phyloP scores from a whole-genome alignment of 2,888 invertebrate genomes.

The Sinelater perroti region DNA sequence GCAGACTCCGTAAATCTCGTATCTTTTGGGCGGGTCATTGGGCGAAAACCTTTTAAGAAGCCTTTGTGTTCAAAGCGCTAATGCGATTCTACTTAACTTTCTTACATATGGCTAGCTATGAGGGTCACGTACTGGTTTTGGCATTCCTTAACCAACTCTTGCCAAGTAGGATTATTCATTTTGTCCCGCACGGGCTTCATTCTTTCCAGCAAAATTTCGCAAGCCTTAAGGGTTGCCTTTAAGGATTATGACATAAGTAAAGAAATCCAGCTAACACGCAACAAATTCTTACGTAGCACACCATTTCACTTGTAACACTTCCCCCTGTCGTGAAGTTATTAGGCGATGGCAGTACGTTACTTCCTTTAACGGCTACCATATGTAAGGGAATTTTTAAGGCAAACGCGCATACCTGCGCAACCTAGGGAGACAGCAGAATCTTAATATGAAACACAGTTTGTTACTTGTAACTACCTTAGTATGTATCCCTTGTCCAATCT shows the following conservation, averaged over 20 bases:
- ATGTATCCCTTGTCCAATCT: conserved; percentile 85
- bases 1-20: conserved; percentile 6
- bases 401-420: conserved; percentile 78
- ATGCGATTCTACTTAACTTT: no score
- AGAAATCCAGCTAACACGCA: no score
- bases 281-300: conserved; percentile 60
- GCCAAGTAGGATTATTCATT: conserved; percentile 65
- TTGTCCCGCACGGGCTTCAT: conserved; percentile 68
- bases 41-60: conserved; percentile 1
- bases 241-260: no score
- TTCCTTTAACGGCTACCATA: conserved; percentile 71
- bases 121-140: conserved; percentile 65
- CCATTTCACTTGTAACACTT: conserved; percentile 75
- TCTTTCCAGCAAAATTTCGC: conserved; percentile 61
- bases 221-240: conserved; percentile 13
- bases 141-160: conserved; percentile 66
- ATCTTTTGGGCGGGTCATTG: background rate
- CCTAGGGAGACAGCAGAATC: no score
- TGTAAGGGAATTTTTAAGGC: conserved; percentile 74
- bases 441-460: no score
- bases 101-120: conserved; percentile 67
- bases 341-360: conserved; percentile 70
- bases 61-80: no score
- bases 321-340: conserved; percentile 77
- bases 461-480: no score